Percentiles rank a stretch among this genome's conserved stretches.
Evolutionary conservation across 2,888 invertebrate genomes (phyloP).

Genomic region (Phymatocera aterrima): DNA sequence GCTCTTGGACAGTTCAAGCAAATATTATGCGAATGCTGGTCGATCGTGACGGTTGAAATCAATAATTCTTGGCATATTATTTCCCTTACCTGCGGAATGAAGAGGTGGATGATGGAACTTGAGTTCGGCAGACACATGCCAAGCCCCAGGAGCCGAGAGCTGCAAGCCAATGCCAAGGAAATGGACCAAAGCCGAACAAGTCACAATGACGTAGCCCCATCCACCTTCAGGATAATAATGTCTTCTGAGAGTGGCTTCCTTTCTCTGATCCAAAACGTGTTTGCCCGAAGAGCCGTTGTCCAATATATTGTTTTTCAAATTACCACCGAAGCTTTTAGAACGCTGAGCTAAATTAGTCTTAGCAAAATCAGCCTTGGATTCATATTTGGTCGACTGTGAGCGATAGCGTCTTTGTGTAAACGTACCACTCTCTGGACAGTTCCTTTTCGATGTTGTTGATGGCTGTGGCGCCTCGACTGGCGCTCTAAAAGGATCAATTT

Average conservation of each 20-base stretch:
- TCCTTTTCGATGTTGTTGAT: slow-evolving; percentile 41
- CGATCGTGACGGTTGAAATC: background rate
- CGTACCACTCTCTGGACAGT: slow-evolving; percentile 55
- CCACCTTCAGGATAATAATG: slow-evolving; percentile 93
- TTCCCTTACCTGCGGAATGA: slow-evolving; percentile 80
- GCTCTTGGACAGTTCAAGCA: too few relatives aligned
- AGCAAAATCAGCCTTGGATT: slow-evolving; percentile 51
- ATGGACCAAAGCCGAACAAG: slow-evolving; percentile 85
- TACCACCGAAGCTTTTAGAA: slow-evolving; percentile 59
- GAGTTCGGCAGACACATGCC: slow-evolving; percentile 77
- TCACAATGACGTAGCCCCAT: slow-evolving; percentile 90
- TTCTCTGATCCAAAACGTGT: slow-evolving; percentile 57
- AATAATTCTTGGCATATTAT: background rate
- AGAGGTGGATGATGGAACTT: slow-evolving; percentile 80
- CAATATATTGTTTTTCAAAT: slow-evolving; percentile 49
- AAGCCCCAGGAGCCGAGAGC: slow-evolving; percentile 73
- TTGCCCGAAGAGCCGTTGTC: slow-evolving; percentile 48
- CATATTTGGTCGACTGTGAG: slow-evolving; percentile 57
- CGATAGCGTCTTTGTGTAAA: slow-evolving; percentile 55
- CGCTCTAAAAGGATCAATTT: slow-evolving; percentile 60
- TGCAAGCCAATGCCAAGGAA: slow-evolving; percentile 87
- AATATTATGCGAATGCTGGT: background rate
- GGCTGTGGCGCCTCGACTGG: slow-evolving; percentile 33
- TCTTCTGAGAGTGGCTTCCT: slow-evolving; percentile 76
- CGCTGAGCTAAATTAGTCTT: slow-evolving; percentile 52